Base-by-base conservation (phyloP, 2,888 invertebrate genomes). In the Drosophila meridiana region DNA sequence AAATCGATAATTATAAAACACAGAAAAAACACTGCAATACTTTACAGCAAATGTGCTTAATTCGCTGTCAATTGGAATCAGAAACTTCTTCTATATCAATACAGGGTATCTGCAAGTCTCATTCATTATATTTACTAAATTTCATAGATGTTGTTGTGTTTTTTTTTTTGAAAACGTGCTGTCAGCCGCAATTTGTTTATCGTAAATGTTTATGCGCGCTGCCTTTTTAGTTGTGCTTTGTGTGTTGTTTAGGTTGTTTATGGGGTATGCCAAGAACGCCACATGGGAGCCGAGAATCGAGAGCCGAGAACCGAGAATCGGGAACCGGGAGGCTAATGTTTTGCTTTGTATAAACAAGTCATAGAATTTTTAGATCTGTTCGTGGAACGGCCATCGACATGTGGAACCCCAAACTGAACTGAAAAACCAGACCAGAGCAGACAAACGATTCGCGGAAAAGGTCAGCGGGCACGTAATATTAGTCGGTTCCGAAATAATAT, bases 131-230 rank as follows among this genome's bases (percentile, higher is more conserved):
- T 4, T n/a, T 34, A 36, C 5, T 5, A 11, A 9, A 50, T 60
- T 50, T 53, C 11, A 26, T 59, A 40, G 30, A 28, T 38, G 20
- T n/a, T 61, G 56, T 26, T 60, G 38, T 61, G 42, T 7, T 40
- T 59, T 34, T 40, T 59, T 34, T 59, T 52, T 77, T 42, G 6
- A 43, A 56, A 64, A 79, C 71, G 73, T 72, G 64, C 70, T 73
- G 69, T n/a, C 56, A 34, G 75, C 61, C 81, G 63, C 78, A 78
- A 77, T 73, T 83, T 84, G 89, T 89, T 87, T 89, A 83, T 88
- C 80, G 87, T 89, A 69, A 83, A 83, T 81, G 71, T 83, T 78
- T 76, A 71, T 72, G 83, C 36, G 50, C 43, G 72, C 30, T 53
- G 78, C 57, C 40, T 76, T 72, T 72, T 73, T 52, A 55, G 79